phyloP scores from a whole-genome alignment of 1,140 invertebrate species.

The Brachionus calyciflorus region DNA sequence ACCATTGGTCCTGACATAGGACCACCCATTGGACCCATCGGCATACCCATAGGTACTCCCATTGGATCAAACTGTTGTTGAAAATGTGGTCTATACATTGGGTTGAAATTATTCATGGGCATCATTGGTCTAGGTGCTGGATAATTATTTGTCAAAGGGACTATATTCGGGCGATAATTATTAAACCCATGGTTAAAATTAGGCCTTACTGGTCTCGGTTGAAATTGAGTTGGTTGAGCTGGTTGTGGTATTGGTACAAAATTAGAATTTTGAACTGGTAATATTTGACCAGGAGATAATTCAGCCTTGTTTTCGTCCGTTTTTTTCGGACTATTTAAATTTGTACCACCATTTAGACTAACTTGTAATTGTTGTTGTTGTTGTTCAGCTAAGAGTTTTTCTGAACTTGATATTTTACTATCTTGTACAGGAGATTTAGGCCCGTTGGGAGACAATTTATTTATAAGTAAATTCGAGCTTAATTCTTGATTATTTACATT shows the following conservation, averaged over 20 bases:
- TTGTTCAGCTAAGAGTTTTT: background rate
- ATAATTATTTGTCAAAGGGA: constrained; percentile 1
- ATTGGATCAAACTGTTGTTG: constrained; percentile 2
- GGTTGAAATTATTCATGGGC: constrained; percentile 17
- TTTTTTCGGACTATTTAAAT: background rate
- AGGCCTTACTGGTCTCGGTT: background rate
- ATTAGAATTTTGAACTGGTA: background rate
- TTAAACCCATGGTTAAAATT: background rate
- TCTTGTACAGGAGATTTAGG: constrained; percentile 30
- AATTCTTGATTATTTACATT: constrained; percentile 28
- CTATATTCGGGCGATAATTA: constrained; percentile 2
- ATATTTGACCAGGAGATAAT: background rate
- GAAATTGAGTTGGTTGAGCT: background rate
- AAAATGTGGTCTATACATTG: constrained; percentile 5
- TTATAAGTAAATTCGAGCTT: background rate
- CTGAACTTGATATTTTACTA: constrained; percentile 39
- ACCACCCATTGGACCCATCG: background rate
- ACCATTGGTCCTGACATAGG: background rate
- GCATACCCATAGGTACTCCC: background rate
- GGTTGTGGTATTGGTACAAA: no score
- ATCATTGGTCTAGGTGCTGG: background rate
- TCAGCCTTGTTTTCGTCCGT: background rate
- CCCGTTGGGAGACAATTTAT: background rate
- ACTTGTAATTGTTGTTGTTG: background rate
- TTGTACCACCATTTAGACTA: background rate